phyloP scores from a whole-genome alignment of 2,797 vertebrate genomes.

The Uromys caudimaculatus region DNA sequence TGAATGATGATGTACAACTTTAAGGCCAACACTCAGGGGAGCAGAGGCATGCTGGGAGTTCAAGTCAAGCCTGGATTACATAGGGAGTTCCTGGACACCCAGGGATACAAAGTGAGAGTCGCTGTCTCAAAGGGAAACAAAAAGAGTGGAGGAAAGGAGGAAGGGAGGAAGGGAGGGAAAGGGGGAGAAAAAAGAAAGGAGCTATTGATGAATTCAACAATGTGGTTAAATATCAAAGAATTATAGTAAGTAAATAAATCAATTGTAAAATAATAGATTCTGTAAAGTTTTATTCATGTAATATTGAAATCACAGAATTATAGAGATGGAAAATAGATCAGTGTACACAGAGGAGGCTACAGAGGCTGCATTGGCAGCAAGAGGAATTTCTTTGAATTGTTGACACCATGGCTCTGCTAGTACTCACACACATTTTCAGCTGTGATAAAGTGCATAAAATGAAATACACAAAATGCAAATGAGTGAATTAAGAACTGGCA shows the following conservation, averaged over 20 bases:
- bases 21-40: not conserved
- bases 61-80: not conserved
- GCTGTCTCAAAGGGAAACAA: not conserved
- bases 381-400: not conserved
- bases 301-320: conserved; percentile 11
- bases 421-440: not conserved
- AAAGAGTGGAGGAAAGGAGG: not conserved
- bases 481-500: not conserved
- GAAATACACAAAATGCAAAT: not conserved
- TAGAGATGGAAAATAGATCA: not conserved
- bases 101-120: not conserved
- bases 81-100: not conserved
- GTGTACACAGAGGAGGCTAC: not conserved
- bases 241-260: not conserved
- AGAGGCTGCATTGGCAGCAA: not conserved
- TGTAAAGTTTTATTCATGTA: not conserved
- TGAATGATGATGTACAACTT: not conserved
- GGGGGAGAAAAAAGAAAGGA: not conserved
- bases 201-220: not conserved
- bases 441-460: not conserved
- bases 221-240: not conserved
- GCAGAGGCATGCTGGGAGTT: not conserved
- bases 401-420: not conserved
- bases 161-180: not conserved
- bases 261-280: not conserved